Evolutionary conservation across 2,797 vertebrate species (phyloP), one percentile per base, ranked within the genome.

Genomic region (Girardinus metallicus): DNA sequence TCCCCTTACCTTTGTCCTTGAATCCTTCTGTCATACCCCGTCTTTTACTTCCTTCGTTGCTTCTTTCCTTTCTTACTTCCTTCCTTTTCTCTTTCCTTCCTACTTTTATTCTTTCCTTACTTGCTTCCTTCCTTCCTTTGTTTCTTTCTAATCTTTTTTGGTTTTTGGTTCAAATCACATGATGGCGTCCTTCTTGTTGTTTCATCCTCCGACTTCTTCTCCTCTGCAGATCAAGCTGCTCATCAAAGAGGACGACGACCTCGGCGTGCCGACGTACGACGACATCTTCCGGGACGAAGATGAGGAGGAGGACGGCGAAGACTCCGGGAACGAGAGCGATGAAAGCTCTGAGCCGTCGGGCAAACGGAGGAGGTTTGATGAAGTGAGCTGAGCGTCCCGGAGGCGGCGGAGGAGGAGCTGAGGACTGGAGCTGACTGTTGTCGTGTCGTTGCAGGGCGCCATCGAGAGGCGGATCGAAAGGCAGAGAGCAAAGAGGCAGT

Each of bases 201-300:
- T n/a, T 78, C 10, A 74, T 70, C 62, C 34, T 0, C 4, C 16
- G 0, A 34, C 41, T 0, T 51, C 15, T 75, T 46, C 21, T 74
- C 47, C 29, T 71, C 72, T 2, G 12, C 88, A 98, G 97, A 95
- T 98, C 76, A 98, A 98, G 83, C 91, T 99, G 62, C 94, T 99
- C 18, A 97, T 99, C 82, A 99, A 99, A 90, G 97, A 98, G 90
- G 97, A 98, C 0, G 98, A 99, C 43, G 98, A 99, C 74, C 95
- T 99, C 0, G 95, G 96, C 23, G 94, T 99, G 73, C 99, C 99
- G 13, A 92, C 96, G 8, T 99, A 99, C 0, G 98, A 99, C 66
- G 97, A 99, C 77, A 97, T 99, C 90, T 99, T 99, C 87, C 94
- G 95, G 74, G 98, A 99, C 39, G 97, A 97, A 0, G 64, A 29